Conservation (phyloP, 2,113 vertebrate genomes). For the Mugil cephalus region DNA sequence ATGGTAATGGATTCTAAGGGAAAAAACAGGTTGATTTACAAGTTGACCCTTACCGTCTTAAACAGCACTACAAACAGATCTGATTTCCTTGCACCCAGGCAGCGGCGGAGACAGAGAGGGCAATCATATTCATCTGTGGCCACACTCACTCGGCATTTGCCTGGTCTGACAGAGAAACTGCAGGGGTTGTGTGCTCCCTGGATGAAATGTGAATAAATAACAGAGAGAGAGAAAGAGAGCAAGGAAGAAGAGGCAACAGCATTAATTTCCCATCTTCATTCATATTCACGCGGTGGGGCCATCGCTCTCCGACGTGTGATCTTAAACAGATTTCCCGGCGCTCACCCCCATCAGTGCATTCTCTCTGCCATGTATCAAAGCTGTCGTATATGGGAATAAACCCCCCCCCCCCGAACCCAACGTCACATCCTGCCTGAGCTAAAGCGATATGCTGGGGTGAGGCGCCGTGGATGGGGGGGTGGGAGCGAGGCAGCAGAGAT, state of each 20-base stretch:
- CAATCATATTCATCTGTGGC: constrained; percentile 67
- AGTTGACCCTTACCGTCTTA: constrained; percentile 64
- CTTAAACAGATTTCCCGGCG: constrained; percentile 75
- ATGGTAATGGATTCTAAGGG: constrained; percentile 64
- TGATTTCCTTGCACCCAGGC: constrained; percentile 35
- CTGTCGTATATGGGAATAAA: constrained; percentile 66
- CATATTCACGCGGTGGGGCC: constrained; percentile 73
- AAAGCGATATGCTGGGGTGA: constrained; percentile 46
- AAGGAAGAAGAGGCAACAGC: constrained; percentile 33
- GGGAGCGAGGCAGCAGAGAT: constrained; percentile 38
- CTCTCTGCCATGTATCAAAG: constrained; percentile 79
- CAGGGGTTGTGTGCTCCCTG: constrained; percentile 68
- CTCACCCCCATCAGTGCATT: constrained; percentile 76
- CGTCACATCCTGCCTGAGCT: constrained; percentile 67
- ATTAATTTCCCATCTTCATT: constrained; percentile 78
- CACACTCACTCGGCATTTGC: constrained; percentile 53
- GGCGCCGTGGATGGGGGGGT: background rate
- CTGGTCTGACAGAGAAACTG: constrained; percentile 69
- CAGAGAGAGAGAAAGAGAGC: constrained; percentile 9
- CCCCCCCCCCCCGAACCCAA: constrained; percentile 38
- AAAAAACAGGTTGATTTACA: constrained; percentile 69
- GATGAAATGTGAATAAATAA: constrained; percentile 80
- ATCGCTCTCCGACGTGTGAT: constrained; percentile 75
- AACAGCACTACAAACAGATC: constrained; percentile 67
- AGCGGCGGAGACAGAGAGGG: constrained; percentile 54